phyloP scores from a whole-genome alignment of 2,113 vertebrate genomes.

The Tylochromis polylepis region DNA sequence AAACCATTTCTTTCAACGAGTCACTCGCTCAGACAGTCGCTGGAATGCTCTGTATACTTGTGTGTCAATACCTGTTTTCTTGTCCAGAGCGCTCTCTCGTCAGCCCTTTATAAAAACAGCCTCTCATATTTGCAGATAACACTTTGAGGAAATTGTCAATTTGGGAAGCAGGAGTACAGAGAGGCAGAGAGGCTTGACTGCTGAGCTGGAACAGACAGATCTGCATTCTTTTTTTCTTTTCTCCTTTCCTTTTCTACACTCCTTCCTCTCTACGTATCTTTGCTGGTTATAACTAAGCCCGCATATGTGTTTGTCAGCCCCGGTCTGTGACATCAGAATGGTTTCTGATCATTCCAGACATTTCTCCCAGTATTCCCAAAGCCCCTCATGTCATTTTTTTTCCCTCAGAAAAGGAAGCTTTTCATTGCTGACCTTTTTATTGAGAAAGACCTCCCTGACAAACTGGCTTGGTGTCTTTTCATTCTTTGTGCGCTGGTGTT shows the following conservation, averaged over 20 bases:
- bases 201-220: slow-evolving; percentile 22
- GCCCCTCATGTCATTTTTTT: slow-evolving; percentile 2
- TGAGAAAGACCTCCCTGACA: neutral
- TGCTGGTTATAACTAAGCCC: neutral
- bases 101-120: neutral
- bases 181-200: slow-evolving; percentile 9
- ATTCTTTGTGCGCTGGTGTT: neutral
- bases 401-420: neutral
- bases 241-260: neutral
- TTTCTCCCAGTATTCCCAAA: slow-evolving; percentile 24
- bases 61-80: slow-evolving; percentile 3
- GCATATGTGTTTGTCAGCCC: neutral
- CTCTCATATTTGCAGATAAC: slow-evolving; percentile 30
- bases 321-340: neutral
- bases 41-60: neutral
- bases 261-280: neutral
- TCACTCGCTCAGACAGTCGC: neutral
- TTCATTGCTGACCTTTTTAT: slow-evolving; percentile 22
- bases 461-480: neutral
- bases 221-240: neutral
- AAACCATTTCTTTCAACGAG: neutral
- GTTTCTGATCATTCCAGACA: slow-evolving; percentile 4
- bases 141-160: slow-evolving; percentile 43
- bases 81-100: neutral
- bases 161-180: neutral